Evolutionary conservation across 2,113 vertebrate genomes (phyloP), one percentile per base, ranked within the genome.

Genomic region (Zootoca vivipara): DNA sequence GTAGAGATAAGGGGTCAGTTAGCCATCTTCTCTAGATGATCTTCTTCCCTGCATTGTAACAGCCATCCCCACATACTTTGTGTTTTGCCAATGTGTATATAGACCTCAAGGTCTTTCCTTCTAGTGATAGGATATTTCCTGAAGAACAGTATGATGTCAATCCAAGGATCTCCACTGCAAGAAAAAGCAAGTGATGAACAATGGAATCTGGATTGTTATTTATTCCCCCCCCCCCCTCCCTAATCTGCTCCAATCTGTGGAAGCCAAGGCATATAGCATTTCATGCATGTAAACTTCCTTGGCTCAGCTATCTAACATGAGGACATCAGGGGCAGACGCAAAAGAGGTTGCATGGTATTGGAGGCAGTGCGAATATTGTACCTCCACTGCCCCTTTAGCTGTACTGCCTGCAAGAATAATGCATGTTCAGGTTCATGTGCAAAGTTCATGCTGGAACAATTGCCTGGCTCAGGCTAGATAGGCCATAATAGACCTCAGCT

Each of bases 131-230:
- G 0, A 5, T 73, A 86, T 85, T 15, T 87, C 40, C 16, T 7
- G 7, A 72, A 72, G 2, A 83, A 64, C 86, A 86, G 30, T 33
- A 0, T 2, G 72, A 85, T 84, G 26, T 40, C 8, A 58, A 24
- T 7, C 9, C 18, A 2, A 40, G n/a, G 0, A 3, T 93, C 15
- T 22, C 46, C 4, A 52, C 62, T 0, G 28, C 1, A 16, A 0
- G 1, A 35, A 42, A 2, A 1, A 2, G 1, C 2, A 64, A 58
- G 16, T 46, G 35, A 24, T 74, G 4, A 0, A 30, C 0, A 35
- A 52, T 65, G 56, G 56, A 85, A 82, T 73, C n/a, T 0, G 0
- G 24, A 77, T 77, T 42, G 38, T 12, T 77, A 26, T 85, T 70
- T 64, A 24, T 30, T 28, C 0, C 9, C 85, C 82, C 82, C 13